Evolutionary conservation across 2,888 invertebrate genomes (phyloP), one percentile per base, ranked within the genome.

Genomic region (Volucella inflata): DNA sequence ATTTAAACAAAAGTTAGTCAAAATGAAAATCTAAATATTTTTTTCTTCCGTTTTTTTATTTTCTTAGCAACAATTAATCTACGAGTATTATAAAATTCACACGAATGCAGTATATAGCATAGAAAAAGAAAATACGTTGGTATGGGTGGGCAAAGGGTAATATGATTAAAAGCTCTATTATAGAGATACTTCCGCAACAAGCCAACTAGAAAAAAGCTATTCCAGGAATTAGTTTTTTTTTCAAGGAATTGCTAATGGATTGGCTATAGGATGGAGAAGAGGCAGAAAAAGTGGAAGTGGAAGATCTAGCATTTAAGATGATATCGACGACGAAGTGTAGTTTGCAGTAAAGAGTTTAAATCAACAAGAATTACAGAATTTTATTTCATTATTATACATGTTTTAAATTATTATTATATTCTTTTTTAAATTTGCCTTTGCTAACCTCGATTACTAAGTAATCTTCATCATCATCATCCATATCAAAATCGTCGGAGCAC

Each of bases 401-500:
- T 21, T 21, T 30, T 30, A 6, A 0, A 30, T 30, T 30, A 30
- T 30, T 30, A 30, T 6, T 6, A 6, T 30, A 0, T 30, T 30
- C n/a, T n/a, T 30, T 30, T 0, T 30, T 30, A 30, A 30, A 30
- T 30, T 30, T 71, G 65, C 44, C 57, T 60, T 64, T 79, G 89
- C 92, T 91, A 91, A 93, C 93, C 92, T 92, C 90, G 87, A 93
- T 88, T 89, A 92, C 90, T 89, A 92, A 91, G 89, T 90, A 90
- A 89, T 92, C 91, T 88, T 91, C 91, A 88, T 92, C 89, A 87
- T 89, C 89, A 87, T 88, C 88, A 87, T 90, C 90, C 88, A 91
- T 91, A 88, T 91, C 91, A 88, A 90, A 91, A 90, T 92, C 91
- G 90, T 87, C 78, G 84, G 85, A 88, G 75, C 88, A 88, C 82